Conservation (phyloP, 2,888 invertebrate genomes). For the Caenorhabditis angaria region DNA sequence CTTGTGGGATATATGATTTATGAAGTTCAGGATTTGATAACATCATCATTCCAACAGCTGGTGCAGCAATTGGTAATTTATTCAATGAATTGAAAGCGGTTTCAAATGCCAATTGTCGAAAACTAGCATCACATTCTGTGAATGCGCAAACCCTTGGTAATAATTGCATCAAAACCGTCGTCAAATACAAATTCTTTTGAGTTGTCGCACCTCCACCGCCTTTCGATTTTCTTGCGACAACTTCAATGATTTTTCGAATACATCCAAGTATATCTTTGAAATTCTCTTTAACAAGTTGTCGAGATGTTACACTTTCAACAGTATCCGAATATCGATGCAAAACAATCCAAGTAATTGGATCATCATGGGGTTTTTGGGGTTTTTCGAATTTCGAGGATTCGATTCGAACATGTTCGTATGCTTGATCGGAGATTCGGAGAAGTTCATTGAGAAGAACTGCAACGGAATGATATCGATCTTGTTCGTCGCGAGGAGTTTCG, state of each 20-base stretch:
- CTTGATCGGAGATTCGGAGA: conserved; percentile 76
- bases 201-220: neutral
- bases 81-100: conserved; percentile 15
- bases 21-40: conserved; percentile 27
- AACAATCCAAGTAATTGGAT: conserved; percentile 62
- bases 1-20: conserved; percentile 11
- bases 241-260: conserved; percentile 17
- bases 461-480: conserved; percentile 35
- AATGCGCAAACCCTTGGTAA: conserved; percentile 78
- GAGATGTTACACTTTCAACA: conserved; percentile 88
- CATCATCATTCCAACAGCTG: conserved; percentile 42
- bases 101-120: conserved; percentile 24
- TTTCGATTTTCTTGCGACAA: neutral
- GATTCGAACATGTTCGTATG: conserved; percentile 57
- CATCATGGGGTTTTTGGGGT: conserved; percentile 24
- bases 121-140: conserved; percentile 25
- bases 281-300: conserved; percentile 83
- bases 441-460: conserved; percentile 81
- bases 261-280: conserved; percentile 77
- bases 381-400: conserved; percentile 34
- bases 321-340: conserved; percentile 74
- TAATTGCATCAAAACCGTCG: conserved; percentile 85
- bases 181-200: conserved; percentile 74
- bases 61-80: conserved; percentile 21
- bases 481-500: conserved; percentile 15